phyloP scores from a whole-genome alignment of 2,888 invertebrate genomes.

The Zeuzera pyrina region DNA sequence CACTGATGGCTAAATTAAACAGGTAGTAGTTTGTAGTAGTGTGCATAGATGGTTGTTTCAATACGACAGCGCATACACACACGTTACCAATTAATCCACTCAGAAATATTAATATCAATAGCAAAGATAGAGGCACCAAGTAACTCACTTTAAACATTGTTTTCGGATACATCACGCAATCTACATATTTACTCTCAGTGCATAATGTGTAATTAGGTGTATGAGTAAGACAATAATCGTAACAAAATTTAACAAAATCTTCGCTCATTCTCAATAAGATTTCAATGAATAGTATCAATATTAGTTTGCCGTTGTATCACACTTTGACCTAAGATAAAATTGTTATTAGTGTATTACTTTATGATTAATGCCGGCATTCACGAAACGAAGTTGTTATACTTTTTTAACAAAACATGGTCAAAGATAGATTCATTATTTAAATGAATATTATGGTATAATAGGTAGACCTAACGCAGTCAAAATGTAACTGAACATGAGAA shows the following conservation, averaged over 20 bases:
- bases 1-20: constrained; percentile 85
- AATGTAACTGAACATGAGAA: no score
- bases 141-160: constrained; percentile 3
- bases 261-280: not conserved
- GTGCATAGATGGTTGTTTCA: constrained; percentile 80
- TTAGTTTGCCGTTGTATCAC: no score
- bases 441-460: no score
- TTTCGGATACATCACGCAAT: constrained; percentile 5
- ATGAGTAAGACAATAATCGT: not conserved
- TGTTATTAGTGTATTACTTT: no score
- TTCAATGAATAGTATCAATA: no score
- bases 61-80: constrained; percentile 82
- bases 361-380: no score
- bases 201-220: constrained; percentile 3
- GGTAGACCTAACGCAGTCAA: no score
- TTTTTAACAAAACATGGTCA: no score
- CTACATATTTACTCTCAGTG: constrained; percentile 1
- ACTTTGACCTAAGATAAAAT: no score
- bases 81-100: constrained; percentile 83
- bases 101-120: constrained; percentile 81
- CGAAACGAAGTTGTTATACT: no score
- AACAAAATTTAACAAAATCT: not conserved
- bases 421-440: no score
- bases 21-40: constrained; percentile 88
- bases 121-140: constrained; percentile 65